Base-by-base conservation (phyloP, 2,888 invertebrate species). In the Onchidella celtica region DNA sequence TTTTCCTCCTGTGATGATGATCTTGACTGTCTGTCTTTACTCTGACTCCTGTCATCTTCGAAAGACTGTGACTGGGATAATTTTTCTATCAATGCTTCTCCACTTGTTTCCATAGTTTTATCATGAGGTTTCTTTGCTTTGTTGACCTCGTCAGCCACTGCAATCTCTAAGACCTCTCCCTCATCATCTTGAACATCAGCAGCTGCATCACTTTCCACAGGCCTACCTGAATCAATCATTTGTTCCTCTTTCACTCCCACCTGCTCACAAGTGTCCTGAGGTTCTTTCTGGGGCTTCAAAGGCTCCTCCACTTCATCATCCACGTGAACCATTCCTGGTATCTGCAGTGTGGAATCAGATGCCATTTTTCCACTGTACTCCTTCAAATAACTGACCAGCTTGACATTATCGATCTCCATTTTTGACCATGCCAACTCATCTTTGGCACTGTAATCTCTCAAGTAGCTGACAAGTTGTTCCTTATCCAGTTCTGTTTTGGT, bases 311-410 rank as follows among this genome's bases (percentile, higher is more conserved):
- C 47, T 11, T 6, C 9, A 11, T 47, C 47, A 11, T 47, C 9
- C 6, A 47, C 47, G 17, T 11, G 9, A 47, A 11, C 47, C 6
- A 32, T 32, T 55, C 29, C 57, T 57, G 55, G 34, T 34, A 24
- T 2, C 17, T 47, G 6, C 29, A 57, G 17, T 27, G 32, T 32
- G n/a, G 72, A 29, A 29, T 57, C 72, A n/a, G 34, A 0, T 57
- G 55, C 34, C 74, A 74, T 74, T n/a, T 74, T 74, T 3, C 63
- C 74, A 55, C 76, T 76, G 29, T 76, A 76, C 34, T 76, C 76
- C 34, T 76, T 76, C 9, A 76, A 65, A 55, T 76, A 76, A 40
- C 47, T 66, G 1, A 76, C 76, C 34, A 76, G 38, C 24, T 76
- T 76, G 11, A 36, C 65, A 66, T 27, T 76, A 34, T 76, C 76